Base-by-base conservation (phyloP, 2,888 invertebrate species). In the Punctoribates punctum region DNA sequence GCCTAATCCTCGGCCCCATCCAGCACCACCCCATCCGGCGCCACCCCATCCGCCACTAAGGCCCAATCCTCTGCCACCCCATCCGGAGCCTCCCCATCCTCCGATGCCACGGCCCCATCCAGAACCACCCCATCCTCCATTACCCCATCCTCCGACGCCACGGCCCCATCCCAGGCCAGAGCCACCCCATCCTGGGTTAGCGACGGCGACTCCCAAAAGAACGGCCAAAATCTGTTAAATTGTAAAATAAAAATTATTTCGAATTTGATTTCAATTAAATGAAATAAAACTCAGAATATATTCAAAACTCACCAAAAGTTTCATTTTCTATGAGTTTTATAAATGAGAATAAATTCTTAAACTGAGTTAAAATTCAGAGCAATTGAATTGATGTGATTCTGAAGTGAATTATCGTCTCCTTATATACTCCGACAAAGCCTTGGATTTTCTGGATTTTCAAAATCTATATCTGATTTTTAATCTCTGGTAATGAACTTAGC, bases 401-500 rank as follows among this genome's bases (percentile, higher is more conserved):
- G 11, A 5, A 34, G 34, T 13, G 20, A 34, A 27, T n/a, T 25
- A n/a, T 29, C 38, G 8, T 1, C 29, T 34, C 29, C 27, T 65
- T 65, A 65, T 65, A 65, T 65, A 65, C 65, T 23, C 15, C 3
- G 25, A 6, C 9, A 65, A 34, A 34, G 11, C 65, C 65, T 65
- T 65, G 65, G 27, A 27, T 57, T 25, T 23, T 23, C 20, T 57
- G 57, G 23, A 20, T 57, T 57, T n/a, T 25, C 17, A 29, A 29
- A 27, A 23, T 23, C 27, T 65, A 65, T 34, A 27, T 20, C 23
- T 62, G n/a, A 51, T 20, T 13, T 29, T 15, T 62, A 27, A 62
- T 62, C 62, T 27, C 20, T 62, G 62, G 62, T 62, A 62, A 62
- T 62, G 62, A 62, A 62, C 62, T 62, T 62, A 62, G 27, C 42